Evolutionary conservation across 2,888 invertebrate species (phyloP).

Genomic region (Hypselothyrea guttata): DNA sequence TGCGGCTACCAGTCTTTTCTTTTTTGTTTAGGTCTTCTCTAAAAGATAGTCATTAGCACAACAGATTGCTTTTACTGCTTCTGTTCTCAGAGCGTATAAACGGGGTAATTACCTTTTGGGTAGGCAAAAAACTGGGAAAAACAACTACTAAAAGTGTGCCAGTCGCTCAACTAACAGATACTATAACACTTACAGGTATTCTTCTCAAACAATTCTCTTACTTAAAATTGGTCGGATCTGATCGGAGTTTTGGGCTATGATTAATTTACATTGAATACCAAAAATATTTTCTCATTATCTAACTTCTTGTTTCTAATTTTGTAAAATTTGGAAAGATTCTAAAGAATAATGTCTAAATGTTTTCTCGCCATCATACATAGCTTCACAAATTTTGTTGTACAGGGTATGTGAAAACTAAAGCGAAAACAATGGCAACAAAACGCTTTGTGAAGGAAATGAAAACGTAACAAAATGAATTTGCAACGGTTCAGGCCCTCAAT

Average conservation of each 20-base stretch:
- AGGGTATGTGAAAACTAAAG: slow-evolving; percentile 3
- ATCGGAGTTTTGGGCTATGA: no score
- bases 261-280: no score
- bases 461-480: slow-evolving; percentile 74
- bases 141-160: background rate
- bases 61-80: slow-evolving; percentile 57
- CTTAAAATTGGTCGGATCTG: no score
- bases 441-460: slow-evolving; percentile 68
- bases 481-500: slow-evolving; percentile 60
- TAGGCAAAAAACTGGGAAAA: slow-evolving; percentile 11
- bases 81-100: slow-evolving; percentile 60
- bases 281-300: no score
- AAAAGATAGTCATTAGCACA: slow-evolving; percentile 74
- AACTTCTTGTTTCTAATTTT: no score
- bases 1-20: slow-evolving; percentile 61
- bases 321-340: no score
- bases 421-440: slow-evolving; percentile 41
- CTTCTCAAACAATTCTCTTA: no score
- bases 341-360: no score
- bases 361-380: no score
- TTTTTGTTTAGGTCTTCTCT: slow-evolving; percentile 35
- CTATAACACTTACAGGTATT: background rate
- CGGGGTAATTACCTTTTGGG: slow-evolving; percentile 65
- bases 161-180: background rate
- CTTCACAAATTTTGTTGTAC: background rate